Evolutionary conservation across 2,797 vertebrate species (phyloP).

Genomic region (Cetoscarus ocellatus): DNA sequence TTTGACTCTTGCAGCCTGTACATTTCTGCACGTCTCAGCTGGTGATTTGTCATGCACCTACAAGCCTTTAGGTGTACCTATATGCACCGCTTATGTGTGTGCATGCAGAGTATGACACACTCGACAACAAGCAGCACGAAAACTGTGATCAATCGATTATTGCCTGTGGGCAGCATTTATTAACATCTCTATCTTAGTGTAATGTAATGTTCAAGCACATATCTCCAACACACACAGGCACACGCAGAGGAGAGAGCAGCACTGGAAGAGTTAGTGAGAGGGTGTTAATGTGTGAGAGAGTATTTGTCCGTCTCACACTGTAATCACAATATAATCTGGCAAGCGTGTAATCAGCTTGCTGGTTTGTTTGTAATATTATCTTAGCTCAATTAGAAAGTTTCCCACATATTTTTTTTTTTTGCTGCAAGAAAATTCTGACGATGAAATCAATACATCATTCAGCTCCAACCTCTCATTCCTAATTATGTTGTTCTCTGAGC

Average conservation of each 20-base stretch:
- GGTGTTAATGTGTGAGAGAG: slow-evolving; percentile 35
- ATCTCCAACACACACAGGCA: slow-evolving; percentile 15
- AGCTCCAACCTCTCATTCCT: slow-evolving; percentile 17
- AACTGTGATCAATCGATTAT: slow-evolving; percentile 64
- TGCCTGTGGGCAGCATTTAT: slow-evolving; percentile 53
- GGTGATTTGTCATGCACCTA: slow-evolving; percentile 46
- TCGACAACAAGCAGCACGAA: slow-evolving; percentile 32
- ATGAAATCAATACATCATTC: slow-evolving; percentile 24
- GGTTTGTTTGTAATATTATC: slow-evolving; percentile 36
- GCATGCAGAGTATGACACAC: slow-evolving; percentile 18
- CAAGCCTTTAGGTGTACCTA: slow-evolving; percentile 24
- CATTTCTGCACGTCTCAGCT: slow-evolving; percentile 33
- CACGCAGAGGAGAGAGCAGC: background rate
- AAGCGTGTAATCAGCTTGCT: slow-evolving; percentile 28
- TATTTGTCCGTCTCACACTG: slow-evolving; percentile 54
- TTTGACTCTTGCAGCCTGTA: slow-evolving; percentile 15
- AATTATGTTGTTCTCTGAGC: slow-evolving; percentile 31
- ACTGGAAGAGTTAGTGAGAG: slow-evolving; percentile 1
- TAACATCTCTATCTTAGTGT: slow-evolving; percentile 57
- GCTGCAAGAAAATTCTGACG: slow-evolving; percentile 22
- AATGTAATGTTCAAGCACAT: slow-evolving; percentile 45
- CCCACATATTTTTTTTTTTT: slow-evolving; percentile 26
- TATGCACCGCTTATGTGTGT: background rate
- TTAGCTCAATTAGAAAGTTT: slow-evolving; percentile 37
- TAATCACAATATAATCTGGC: slow-evolving; percentile 49